Evolutionary conservation across 2,888 invertebrate species (phyloP).

Genomic region (Embidobia sp.): DNA sequence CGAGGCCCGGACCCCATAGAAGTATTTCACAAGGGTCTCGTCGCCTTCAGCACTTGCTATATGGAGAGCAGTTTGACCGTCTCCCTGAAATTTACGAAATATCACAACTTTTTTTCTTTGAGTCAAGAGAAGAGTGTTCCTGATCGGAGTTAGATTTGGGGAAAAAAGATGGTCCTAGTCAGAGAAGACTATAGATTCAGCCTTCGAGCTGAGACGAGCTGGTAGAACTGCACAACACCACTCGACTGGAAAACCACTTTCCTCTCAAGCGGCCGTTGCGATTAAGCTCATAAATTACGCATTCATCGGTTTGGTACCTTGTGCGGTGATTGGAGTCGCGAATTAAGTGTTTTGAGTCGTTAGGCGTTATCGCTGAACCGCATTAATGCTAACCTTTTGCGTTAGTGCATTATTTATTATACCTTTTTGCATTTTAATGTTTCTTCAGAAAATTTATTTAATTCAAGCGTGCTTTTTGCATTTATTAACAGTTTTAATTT

Average conservation of each 20-base stretch:
- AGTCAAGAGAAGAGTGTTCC: not conserved
- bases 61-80: slow-evolving; percentile 97
- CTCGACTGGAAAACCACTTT: slow-evolving; percentile 48
- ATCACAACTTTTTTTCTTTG: not conserved
- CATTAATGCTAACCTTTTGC: no score
- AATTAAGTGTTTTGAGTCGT: no score
- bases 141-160: not conserved
- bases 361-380: no score
- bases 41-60: slow-evolving; percentile 98
- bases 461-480: no score
- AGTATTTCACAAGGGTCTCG: slow-evolving; percentile 95
- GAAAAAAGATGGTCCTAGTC: no score
- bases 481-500: no score
- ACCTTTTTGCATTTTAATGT: no score
- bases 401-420: no score
- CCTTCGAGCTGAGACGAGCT: slow-evolving; percentile 26
- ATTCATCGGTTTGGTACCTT: slow-evolving; percentile 67
- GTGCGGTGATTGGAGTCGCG: no score
- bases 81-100: slow-evolving; percentile 84
- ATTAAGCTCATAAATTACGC: slow-evolving; percentile 73
- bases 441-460: no score
- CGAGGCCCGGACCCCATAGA: slow-evolving; percentile 96
- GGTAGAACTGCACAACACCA: slow-evolving; percentile 12
- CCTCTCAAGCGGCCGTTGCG: slow-evolving; percentile 53
- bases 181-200: slow-evolving; percentile 21